phyloP scores from a whole-genome alignment of 1,140 invertebrate species.

The Hydropsyche tenuis region DNA sequence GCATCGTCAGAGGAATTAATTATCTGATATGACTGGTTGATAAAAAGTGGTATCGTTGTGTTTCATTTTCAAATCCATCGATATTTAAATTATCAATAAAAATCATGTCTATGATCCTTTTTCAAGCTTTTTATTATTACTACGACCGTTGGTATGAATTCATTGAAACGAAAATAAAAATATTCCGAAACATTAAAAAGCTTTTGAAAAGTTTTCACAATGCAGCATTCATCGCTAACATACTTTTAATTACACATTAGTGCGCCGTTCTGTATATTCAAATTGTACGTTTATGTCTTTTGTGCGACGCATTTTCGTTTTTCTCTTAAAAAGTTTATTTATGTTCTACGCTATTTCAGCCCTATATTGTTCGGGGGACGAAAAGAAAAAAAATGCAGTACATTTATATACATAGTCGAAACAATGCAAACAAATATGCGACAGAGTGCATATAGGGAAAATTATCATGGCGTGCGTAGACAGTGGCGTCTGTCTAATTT shows the following conservation, averaged over 20 bases:
- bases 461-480: constrained; percentile 47
- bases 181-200: too few species aligned
- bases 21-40: too few species aligned
- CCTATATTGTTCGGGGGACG: not conserved
- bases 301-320: not conserved
- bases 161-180: too few species aligned
- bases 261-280: not conserved
- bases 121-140: too few species aligned
- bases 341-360: not conserved
- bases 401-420: not conserved
- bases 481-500: constrained; percentile 42
- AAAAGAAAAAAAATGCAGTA: too few species aligned
- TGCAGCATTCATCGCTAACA: too few species aligned
- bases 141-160: too few species aligned
- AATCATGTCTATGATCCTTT: too few species aligned
- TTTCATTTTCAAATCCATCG: not conserved
- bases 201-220: too few species aligned
- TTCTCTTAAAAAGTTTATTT: not conserved
- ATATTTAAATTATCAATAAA: too few species aligned
- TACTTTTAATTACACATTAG: too few species aligned
- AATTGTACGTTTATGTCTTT: not conserved
- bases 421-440: constrained; percentile 42
- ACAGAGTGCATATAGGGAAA: constrained; percentile 33
- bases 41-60: too few species aligned
- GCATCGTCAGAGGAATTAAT: not conserved